A percentile compares a stretch with the other conserved stretches of the same genome.
These are phyloP conservation scores for Brachylomia viminalis DNA, from an alignment of 2,888 invertebrate species.

Conservation along the genomic window DNA sequence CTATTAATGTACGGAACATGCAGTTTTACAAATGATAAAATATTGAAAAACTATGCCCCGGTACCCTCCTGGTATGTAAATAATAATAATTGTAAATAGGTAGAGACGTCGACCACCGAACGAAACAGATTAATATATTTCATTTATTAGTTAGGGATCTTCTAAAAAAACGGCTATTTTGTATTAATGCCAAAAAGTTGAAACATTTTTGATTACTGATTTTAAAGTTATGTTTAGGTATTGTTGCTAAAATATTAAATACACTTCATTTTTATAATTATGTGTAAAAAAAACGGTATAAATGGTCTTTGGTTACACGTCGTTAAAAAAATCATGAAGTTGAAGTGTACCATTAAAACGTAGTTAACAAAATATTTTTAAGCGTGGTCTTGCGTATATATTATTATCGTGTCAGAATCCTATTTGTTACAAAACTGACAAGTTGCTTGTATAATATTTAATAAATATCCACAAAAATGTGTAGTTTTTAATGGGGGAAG, in stretches of 20 bases:
- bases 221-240: constrained; percentile 56
- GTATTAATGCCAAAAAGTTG: constrained; percentile 60
- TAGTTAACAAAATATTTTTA: constrained; percentile 41
- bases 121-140: constrained; percentile 67
- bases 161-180: constrained; percentile 57
- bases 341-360: constrained; percentile 31
- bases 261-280: constrained; percentile 25
- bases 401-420: constrained; percentile 47
- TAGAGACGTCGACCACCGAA: constrained; percentile 66
- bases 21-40: constrained; percentile 13
- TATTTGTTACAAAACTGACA: constrained; percentile 57
- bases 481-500: constrained; percentile 42
- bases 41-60: constrained; percentile 13
- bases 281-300: constrained; percentile 3
- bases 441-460: constrained; percentile 28
- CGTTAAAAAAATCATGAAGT: constrained; percentile 29
- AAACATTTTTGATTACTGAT: constrained; percentile 48
- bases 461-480: constrained; percentile 25
- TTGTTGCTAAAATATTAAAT: constrained; percentile 40
- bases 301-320: constrained; percentile 22
- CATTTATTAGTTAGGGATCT: constrained; percentile 51
- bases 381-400: constrained; percentile 52
- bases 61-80: constrained; percentile 38
- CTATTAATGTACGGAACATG: constrained; percentile 31
- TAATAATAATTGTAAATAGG: constrained; percentile 57